Evolutionary conservation across 2,113 vertebrate species (phyloP), one percentile per base, ranked within the genome.

Genomic region (Leptobrachium ailaonicum): DNA sequence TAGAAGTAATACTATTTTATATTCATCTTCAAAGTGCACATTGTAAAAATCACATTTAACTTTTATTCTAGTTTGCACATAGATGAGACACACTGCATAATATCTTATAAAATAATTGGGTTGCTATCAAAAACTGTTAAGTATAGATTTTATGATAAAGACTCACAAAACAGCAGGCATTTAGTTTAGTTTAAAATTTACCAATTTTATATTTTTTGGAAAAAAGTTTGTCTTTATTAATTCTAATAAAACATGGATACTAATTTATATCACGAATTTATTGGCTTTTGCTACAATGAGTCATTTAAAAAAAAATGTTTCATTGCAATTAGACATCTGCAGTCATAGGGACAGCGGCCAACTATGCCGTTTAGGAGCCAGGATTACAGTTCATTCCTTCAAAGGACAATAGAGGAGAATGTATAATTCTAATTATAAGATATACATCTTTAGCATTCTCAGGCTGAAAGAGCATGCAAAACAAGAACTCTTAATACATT

Each of bases 291-390:
- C 85, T 92, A 91, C 91, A 91, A 92, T 92, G 88, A 92, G 84
- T 87, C 90, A 92, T 93, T 93, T 89, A 87, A 91, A 94, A 90
- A 89, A 84, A 92, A 92, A 93, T 87, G 84, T 88, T 92, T 92
- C 90, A 88, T 91, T 91, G 88, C 90, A 93, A 92, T 94, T 93
- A 94, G 90, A 93, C 92, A 93, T 94, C 92, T 92, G 91, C 86
- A 90, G 85, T 85, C 83, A 88, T 89, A 89, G 87, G 87, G 91
- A 89, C 88, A 77, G 88, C 90, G 89, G 89, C 91, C 90, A 92
- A 82, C 77, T 86, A 80, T 76, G 82, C 71, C 87, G 82, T 82
- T 54, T 85, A 85, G 79, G 81, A 93, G 90, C 90, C 89, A 92
- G 88, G 91, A 91, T 90, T 91, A 87, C 88, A 86, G 88, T 89